phyloP scores from a whole-genome alignment of 2,888 invertebrate species.

The Cephus sareptanus region DNA sequence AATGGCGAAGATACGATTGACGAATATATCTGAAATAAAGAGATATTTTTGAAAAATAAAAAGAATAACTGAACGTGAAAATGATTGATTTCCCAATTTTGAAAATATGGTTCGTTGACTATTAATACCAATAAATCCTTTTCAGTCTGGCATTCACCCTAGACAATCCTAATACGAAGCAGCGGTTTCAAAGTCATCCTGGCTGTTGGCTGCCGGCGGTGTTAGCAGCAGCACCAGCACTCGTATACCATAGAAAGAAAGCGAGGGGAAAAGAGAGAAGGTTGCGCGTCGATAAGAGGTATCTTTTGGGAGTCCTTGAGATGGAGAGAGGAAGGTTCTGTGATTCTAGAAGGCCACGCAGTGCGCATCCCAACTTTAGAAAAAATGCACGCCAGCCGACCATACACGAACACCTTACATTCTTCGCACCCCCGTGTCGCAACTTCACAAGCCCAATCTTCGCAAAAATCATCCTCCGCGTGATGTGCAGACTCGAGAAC shows the following conservation, averaged over 20 bases:
- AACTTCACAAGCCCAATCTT: conserved; percentile 29
- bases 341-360: conserved; percentile 49
- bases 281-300: conserved; percentile 26
- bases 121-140: conserved; percentile 58
- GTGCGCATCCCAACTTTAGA: conserved; percentile 27
- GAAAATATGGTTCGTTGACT: conserved; percentile 31
- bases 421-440: conserved; percentile 41
- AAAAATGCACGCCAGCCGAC: conserved; percentile 10
- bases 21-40: conserved; percentile 22
- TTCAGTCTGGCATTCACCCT: conserved; percentile 54
- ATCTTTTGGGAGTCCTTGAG: conserved; percentile 18
- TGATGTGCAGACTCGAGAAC: conserved; percentile 24
- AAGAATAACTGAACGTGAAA: conserved; percentile 15
- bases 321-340: conserved; percentile 36
- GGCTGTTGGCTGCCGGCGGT: conserved; percentile 21
- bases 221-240: not conserved
- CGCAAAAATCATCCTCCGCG: conserved; percentile 31
- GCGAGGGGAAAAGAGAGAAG: not conserved
- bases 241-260: conserved; percentile 11
- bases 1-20: conserved; percentile 22
- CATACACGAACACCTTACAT: conserved; percentile 32
- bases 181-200: conserved; percentile 25
- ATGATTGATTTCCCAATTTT: conserved; percentile 11
- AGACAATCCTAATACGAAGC: conserved; percentile 39
- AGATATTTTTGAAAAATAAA: conserved; percentile 39